These are phyloP conservation scores for Podiceps cristatus DNA, from an alignment of 2,113 vertebrate genomes.

Conservation along the genomic window DNA sequence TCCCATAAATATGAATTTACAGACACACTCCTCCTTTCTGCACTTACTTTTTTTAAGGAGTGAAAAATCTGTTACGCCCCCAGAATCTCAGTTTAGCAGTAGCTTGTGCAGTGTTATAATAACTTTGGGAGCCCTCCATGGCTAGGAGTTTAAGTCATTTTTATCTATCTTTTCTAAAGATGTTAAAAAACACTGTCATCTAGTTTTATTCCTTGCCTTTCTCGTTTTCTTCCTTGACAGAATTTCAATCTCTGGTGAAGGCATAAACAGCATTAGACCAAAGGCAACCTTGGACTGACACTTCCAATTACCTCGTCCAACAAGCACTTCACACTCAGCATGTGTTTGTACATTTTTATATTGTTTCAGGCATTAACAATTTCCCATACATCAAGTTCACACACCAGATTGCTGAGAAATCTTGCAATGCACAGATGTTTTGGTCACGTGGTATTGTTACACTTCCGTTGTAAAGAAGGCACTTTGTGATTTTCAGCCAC, in stretches of 20 bases:
- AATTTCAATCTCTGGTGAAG: conserved; percentile 69
- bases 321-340: conserved; percentile 46
- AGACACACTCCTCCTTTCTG: conserved; percentile 7
- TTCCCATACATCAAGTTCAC: not conserved
- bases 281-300: conserved; percentile 41
- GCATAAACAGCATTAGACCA: conserved; percentile 59
- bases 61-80: conserved; percentile 53
- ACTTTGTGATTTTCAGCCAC: conserved; percentile 25
- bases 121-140: conserved; percentile 16
- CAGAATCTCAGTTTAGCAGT: conserved; percentile 52
- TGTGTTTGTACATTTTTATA: conserved; percentile 69
- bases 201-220: not conserved
- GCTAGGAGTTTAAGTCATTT: conserved; percentile 4
- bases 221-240: conserved; percentile 49
- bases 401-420: not conserved
- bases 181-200: not conserved
- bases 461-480: conserved; percentile 34
- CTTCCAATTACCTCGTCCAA: conserved; percentile 55
- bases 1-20: conserved; percentile 10
- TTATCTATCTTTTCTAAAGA: conserved; percentile 1
- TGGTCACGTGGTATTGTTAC: not conserved
- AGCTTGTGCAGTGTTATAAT: conserved; percentile 18
- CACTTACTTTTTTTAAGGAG: conserved; percentile 34
- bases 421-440: conserved; percentile 11
- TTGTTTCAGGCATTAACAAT: conserved; percentile 8